Conservation (phyloP, 2,888 invertebrate species). For the Automeris io region DNA sequence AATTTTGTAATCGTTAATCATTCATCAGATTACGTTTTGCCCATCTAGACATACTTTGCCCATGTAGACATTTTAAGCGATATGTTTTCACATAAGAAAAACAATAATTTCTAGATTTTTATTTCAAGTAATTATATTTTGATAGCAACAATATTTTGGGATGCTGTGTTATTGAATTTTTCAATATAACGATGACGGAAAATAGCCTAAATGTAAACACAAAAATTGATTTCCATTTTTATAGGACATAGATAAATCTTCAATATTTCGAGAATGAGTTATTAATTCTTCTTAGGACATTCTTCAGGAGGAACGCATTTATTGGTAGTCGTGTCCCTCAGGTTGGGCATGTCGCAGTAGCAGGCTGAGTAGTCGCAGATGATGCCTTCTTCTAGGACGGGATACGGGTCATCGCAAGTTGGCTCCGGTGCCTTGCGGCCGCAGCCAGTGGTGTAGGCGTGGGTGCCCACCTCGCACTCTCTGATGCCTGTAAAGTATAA, state of each 20-base stretch:
- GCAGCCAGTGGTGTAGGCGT: slow-evolving; percentile 35
- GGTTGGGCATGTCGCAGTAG: slow-evolving; percentile 41
- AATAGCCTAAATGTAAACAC: no score
- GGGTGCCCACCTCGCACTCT: slow-evolving; percentile 34
- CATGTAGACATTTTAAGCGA: no score
- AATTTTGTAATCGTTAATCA: no score
- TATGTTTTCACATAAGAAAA: no score
- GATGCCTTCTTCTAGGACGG: slow-evolving; percentile 12
- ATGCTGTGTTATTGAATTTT: no score
- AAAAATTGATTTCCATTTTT: background rate
- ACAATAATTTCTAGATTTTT: no score
- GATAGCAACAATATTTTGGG: no score
- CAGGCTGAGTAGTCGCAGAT: slow-evolving; percentile 42
- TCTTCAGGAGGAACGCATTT: slow-evolving; percentile 37
- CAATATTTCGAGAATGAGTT: no score
- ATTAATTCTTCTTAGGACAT: slow-evolving; percentile 32
- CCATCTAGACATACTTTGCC: no score
- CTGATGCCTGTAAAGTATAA: slow-evolving; percentile 23
- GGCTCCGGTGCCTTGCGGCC: slow-evolving; percentile 31
- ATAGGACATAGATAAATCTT: background rate
- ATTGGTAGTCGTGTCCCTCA: slow-evolving; percentile 30
- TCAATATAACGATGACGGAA: no score
- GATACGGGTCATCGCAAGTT: slow-evolving; percentile 41
- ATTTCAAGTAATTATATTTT: no score
- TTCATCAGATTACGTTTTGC: no score